Evolutionary conservation across 2,888 invertebrate species (phyloP), one percentile per base, ranked within the genome.

Genomic region (Erebia aethiops): DNA sequence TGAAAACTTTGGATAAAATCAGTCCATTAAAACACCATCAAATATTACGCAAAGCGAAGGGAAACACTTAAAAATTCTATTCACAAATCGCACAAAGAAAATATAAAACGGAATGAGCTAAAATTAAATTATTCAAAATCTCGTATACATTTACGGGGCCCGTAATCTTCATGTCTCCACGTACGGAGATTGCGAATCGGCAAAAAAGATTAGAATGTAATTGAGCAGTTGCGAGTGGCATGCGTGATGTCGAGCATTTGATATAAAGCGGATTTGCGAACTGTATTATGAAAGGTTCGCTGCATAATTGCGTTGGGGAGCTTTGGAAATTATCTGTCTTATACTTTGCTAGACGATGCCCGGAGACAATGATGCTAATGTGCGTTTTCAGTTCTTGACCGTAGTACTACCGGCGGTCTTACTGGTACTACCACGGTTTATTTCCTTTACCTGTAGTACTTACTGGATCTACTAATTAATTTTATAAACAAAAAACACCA

Each of bases 121-220:
- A 65, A 65, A 65, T 65, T 66, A 66, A 67, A 67, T 49, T 49
- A 26, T 26, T 21, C 49, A 26, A 58, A 67, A 58, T 67, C 18
- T 67, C 67, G 57, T 66, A 66, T 66, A 66, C 43, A 66, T 66
- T 66, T 66, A 57, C 46, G 67, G 58, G 67, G 21, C 26, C 41
- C 66, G 11, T 58, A 67, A 67, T 58, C 67, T 58, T 35, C 49
- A 26, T 49, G 67, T 67, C 58, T 21, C 58, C 67, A 49, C 58
- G 18, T 67, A 46, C 58, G 26, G 57, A 67, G 49, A 67, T 51
- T 57, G 68, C 57, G 64, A 71, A 73, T 71, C 65, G 67, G 75
- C 68, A 71, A 73, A 71, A 35, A 66, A 73, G 73, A 71, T 74
- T 74, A 74, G 69, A 67, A 61, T 54, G 67, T 71, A 75, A 73